These are phyloP conservation scores for Gastrophryne carolinensis DNA, from an alignment of 2,797 vertebrate species.

Conservation along the genomic window DNA sequence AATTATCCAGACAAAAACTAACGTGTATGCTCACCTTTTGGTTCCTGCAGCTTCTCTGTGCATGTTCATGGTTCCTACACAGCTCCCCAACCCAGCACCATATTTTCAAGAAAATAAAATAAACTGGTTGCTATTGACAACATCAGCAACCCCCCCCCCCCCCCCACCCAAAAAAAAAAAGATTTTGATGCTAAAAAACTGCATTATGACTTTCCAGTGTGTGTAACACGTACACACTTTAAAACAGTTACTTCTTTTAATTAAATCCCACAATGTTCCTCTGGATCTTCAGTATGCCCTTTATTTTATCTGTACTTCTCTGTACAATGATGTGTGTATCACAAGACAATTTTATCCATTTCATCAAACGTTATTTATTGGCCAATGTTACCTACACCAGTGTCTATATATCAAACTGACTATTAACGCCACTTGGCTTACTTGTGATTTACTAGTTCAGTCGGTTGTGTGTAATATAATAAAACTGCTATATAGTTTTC, in stretches of 20 bases:
- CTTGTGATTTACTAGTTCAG: conserved; percentile 17
- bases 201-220: no score
- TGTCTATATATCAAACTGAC: conserved; percentile 16
- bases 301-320: neutral
- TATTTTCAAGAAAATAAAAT: no score
- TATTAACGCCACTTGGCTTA: conserved; percentile 4
- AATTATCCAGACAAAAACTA: no score
- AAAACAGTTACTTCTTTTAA: neutral
- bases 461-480: conserved; percentile 19
- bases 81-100: no score
- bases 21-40: no score
- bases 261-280: neutral
- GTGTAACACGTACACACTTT: neutral
- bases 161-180: no score
- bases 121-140: no score
- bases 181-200: no score
- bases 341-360: conserved; percentile 26
- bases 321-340: neutral
- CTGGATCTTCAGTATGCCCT: neutral
- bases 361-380: conserved; percentile 30
- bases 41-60: no score
- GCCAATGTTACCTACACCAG: conserved; percentile 1
- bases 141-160: no score
- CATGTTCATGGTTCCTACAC: no score
- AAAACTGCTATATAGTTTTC: conserved; percentile 16